A percentile compares a stretch with the other conserved stretches of the same genome.
Conservation (phyloP, 2,888 invertebrate genomes). For the Zaprionus obscuricornis region DNA sequence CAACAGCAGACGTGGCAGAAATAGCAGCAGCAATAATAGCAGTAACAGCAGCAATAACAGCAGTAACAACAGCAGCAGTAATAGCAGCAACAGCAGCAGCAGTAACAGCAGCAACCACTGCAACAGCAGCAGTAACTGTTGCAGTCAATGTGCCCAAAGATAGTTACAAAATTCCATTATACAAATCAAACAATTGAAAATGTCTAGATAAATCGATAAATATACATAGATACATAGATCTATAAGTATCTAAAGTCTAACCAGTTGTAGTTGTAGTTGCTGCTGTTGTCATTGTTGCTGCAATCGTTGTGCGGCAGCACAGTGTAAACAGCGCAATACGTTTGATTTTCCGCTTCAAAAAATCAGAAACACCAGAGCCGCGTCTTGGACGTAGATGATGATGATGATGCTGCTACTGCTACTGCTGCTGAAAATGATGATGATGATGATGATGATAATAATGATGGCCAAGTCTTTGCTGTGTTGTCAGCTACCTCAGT, state of each 20-base stretch:
- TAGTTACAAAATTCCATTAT: too few relatives aligned
- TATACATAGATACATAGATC: neutral
- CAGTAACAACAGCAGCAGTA: neutral
- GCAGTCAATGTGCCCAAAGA: too few relatives aligned
- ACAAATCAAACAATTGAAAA: too few relatives aligned
- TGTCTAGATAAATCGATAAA: neutral
- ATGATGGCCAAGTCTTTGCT: constrained; percentile 35
- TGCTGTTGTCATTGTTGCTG: neutral
- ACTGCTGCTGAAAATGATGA: constrained; percentile 6
- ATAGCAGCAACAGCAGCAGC: neutral
- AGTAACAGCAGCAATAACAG: neutral
- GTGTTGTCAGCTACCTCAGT: constrained; percentile 25
- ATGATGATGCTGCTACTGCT: constrained; percentile 30
- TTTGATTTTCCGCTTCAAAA: constrained; percentile 78
- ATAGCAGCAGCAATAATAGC: neutral
- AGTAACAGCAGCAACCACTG: neutral
- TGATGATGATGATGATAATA: constrained; percentile 27
- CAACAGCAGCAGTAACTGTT: neutral
- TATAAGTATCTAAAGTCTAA: neutral
- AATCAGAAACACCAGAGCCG: constrained; percentile 68
- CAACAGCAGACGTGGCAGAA: too few relatives aligned
- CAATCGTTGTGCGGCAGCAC: constrained; percentile 16
- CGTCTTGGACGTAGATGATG: constrained; percentile 33
- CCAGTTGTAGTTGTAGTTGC: neutral
- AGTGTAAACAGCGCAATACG: constrained; percentile 58